Evolutionary conservation across 2,888 invertebrate species (phyloP), one percentile per base, ranked within the genome.

Genomic region (Hemicrepidius hirtus): DNA sequence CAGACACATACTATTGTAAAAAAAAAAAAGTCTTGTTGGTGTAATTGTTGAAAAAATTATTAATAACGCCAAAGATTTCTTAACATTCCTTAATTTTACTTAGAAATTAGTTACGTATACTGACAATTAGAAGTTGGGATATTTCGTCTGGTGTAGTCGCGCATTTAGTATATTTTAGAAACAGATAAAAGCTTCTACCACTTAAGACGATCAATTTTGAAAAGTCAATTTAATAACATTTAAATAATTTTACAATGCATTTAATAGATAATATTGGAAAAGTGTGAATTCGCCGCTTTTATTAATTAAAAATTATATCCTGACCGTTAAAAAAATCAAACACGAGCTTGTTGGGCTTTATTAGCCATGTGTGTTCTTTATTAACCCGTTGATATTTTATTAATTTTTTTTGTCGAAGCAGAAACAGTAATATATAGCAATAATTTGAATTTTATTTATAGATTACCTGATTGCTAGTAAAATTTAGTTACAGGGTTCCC

Each of bases 141-240:
- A n/a, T 41, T 66, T 66, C 41, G 35, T 65, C 67, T 67, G 67
- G 67, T 67, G 67, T 67, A 67, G 67, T 66, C 67, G 10, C 41
- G 44, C 28, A 28, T 67, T 67, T 59, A 55, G 55, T 41, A 57
- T 67, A 44, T 46, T 67, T 18, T 46, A 57, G 35, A 20, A 6
- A 13, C 40, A 44, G 20, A 46, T 35, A n/a, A 57, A 59, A 44
- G 40, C 41, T 59, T 55, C 18, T 44, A 41, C 20, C 67, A 59
- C 55, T 55, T 21, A 53, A 65, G 65, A 50, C 35, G 35, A 28
- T 53, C 65, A 59, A 59, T 59, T 59, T 28, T 41, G n/a, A 44
- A n/a, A 21, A 57, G 59, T 67, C 67, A 67, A 67, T 67, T 67
- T 55, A 32, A 57, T 59, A 57, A 35, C 21, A 28, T 46, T 41